Evolutionary conservation across 1,140 invertebrate species (phyloP), one percentile per base, ranked within the genome.

Genomic region (Trachelipus rathkii): DNA sequence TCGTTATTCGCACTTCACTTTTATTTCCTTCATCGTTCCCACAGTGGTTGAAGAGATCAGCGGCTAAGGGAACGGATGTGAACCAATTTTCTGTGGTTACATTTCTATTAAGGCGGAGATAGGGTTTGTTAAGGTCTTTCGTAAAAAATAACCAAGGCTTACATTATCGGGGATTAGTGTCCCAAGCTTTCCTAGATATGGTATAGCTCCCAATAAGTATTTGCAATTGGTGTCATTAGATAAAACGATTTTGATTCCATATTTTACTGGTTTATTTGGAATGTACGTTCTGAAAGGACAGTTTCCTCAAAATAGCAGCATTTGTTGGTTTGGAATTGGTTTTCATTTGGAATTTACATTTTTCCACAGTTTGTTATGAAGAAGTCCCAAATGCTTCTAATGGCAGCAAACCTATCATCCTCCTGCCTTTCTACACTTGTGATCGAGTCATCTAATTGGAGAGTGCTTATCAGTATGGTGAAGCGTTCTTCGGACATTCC

Each of bases 361-460:
- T 15, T 3, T 7, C 44, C 72, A 71, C 70, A 76, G 43, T 60
- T 73, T 73, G 19, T 68, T 19, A 76, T 76, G 70, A 76, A 76
- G 33, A 72, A 67, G 71, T 80, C 74, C 78, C 78, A 83, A 24
- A 82, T 70, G 15, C 82, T 77, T 19, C 82, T 60, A 60, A 83
- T 74, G 24, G 79, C 73, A n/a, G 81, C 78, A 60, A 82, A 77
- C 53, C 75, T 81, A 72, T 82, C 82, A 60, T 21, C 80, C 46
- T 44, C 70, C 44, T 68, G 53, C 68, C 80, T 71, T 44, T 72
- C 67, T 24, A 33, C 24, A 33, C 81, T 73, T 46, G 79, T 82
- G 24, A 21, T 66, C 67, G 66, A 72, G 76, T 83, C 78, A 76
- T 83, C 78, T 71, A 83, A 83, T 23, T 81, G 69, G 24, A 76